phyloP scores from a whole-genome alignment of 2,888 invertebrate species.

The Helleia helle region DNA sequence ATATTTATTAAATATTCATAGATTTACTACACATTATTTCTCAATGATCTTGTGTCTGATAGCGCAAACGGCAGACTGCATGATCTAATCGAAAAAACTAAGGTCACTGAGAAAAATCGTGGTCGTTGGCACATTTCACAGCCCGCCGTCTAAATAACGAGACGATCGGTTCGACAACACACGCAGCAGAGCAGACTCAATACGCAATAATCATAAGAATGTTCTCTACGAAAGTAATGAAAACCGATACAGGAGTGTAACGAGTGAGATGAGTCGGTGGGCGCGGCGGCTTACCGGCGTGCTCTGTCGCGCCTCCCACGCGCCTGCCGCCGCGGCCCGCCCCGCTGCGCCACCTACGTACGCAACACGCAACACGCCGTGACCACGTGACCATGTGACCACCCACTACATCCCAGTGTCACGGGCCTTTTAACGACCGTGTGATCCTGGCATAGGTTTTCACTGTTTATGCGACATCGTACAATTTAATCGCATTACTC shows the following conservation, averaged over 20 bases:
- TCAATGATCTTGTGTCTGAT: conserved; percentile 11
- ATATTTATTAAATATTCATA: not conserved
- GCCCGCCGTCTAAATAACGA: conserved; percentile 59
- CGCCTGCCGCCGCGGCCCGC: conserved; percentile 52
- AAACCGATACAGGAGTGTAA: conserved; percentile 48
- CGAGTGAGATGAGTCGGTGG: conserved; percentile 49
- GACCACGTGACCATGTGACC: not conserved
- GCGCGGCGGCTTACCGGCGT: conserved; percentile 65
- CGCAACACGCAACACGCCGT: conserved; percentile 31
- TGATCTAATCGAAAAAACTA: conserved; percentile 11
- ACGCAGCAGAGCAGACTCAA: conserved; percentile 70
- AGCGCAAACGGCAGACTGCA: conserved; percentile 9
- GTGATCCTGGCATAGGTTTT: not conserved
- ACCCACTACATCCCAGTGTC: not conserved
- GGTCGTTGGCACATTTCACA: conserved; percentile 54
- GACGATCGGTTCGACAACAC: conserved; percentile 63
- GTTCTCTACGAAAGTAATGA: conserved; percentile 64
- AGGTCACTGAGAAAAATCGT: conserved; percentile 11
- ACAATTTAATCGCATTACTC: not conserved
- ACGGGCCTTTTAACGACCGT: not conserved
- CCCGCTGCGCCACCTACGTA: conserved; percentile 67
- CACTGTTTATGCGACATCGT: not conserved
- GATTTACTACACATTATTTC: not conserved
- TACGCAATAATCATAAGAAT: conserved; percentile 58
- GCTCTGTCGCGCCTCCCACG: conserved; percentile 62